phyloP scores from a whole-genome alignment of 2,888 invertebrate genomes.

The Caenorhabditis macrosperma region DNA sequence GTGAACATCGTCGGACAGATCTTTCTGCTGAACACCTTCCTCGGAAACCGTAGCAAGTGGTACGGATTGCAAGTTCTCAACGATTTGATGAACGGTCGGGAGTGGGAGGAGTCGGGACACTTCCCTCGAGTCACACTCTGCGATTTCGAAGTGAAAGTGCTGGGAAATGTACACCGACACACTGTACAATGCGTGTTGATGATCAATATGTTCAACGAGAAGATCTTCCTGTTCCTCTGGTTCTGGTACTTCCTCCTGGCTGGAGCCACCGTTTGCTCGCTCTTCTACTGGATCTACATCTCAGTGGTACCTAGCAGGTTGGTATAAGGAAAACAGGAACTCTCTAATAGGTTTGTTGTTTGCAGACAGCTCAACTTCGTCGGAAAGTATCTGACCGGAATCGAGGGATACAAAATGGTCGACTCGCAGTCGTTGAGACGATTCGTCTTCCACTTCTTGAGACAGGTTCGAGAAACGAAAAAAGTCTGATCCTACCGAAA shows the following conservation, averaged over 20 bases:
- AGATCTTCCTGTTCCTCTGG: constrained; percentile 80
- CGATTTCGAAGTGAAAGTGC: constrained; percentile 80
- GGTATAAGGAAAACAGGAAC: constrained; percentile 13
- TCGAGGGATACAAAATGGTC: constrained; percentile 81
- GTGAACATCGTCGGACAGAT: constrained; percentile 80
- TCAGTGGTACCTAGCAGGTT: constrained; percentile 79
- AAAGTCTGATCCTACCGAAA: not conserved
- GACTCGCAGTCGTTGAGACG: constrained; percentile 79
- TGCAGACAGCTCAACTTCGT: constrained; percentile 80
- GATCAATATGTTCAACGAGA: constrained; percentile 80
- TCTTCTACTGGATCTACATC: constrained; percentile 80
- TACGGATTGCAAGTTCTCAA: constrained; percentile 80
- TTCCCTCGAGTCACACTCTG: constrained; percentile 80
- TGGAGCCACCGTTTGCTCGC: constrained; percentile 79
- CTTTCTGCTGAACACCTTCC: constrained; percentile 79
- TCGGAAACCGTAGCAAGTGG: constrained; percentile 79
- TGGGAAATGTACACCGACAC: constrained; percentile 80
- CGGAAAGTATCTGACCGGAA: constrained; percentile 80
- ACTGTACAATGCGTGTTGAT: constrained; percentile 80
- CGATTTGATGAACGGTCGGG: constrained; percentile 80
- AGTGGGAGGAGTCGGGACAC: constrained; percentile 80
- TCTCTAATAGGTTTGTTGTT: constrained; percentile 41
- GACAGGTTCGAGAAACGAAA: constrained; percentile 63
- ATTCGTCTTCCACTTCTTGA: constrained; percentile 79
- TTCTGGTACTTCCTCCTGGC: constrained; percentile 80